These are phyloP conservation scores for Palythoa grandiflora DNA, from an alignment of 92 coral and sea anemone genomes.

Conservation along the genomic window DNA sequence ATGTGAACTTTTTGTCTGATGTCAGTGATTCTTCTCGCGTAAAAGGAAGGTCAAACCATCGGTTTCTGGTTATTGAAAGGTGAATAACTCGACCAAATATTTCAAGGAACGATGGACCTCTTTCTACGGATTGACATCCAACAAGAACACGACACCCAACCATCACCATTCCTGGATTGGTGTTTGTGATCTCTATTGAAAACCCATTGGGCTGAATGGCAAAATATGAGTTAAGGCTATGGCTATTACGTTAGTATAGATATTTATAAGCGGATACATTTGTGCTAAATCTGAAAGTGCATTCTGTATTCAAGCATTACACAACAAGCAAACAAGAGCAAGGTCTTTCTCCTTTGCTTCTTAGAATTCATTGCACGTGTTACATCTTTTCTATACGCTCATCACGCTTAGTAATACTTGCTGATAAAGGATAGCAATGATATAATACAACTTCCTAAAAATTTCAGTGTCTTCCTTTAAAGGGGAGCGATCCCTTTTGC, in stretches of 20 bases:
- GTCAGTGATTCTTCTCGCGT: conserved; percentile 93
- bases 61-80: conserved; percentile 82
- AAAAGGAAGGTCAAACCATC: conserved; percentile 97
- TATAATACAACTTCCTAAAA: too few species aligned
- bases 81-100: conserved; percentile 93
- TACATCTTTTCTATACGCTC: background rate
- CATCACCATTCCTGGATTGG: conserved; percentile 92
- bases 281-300: too few species aligned
- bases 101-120: conserved; percentile 93
- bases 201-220: conserved; percentile 89
- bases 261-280: too few species aligned
- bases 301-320: background rate
- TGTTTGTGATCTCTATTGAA: conserved; percentile 92
- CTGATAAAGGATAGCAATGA: too few species aligned
- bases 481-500: too few species aligned
- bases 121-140: conserved; percentile 95
- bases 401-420: too few species aligned
- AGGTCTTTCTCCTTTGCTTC: background rate
- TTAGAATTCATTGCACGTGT: background rate
- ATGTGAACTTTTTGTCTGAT: conserved; percentile 92
- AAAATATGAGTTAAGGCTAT: background rate
- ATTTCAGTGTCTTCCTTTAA: too few species aligned
- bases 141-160: conserved; percentile 90
- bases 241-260: background rate
- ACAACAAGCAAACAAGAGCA: background rate